Base-by-base conservation (phyloP, 2,113 vertebrate species). In the Psammodynastes pulverulentus region DNA sequence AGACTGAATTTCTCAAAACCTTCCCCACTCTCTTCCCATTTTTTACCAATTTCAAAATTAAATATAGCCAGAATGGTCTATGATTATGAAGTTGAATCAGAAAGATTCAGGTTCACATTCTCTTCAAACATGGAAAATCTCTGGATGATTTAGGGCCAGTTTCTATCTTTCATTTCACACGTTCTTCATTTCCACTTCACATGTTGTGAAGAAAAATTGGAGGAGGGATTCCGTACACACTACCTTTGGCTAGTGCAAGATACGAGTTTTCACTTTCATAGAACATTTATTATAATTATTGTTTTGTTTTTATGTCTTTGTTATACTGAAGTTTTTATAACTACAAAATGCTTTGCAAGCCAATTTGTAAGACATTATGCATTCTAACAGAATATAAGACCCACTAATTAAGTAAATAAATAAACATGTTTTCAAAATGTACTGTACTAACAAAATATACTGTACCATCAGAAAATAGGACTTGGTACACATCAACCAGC, bases 1-100 rank as follows among this genome's bases (percentile, higher is more conserved):
- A 90, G 94, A 91, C 58, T 95, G 93, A 49, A 0, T 94, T 90
- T 92, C 94, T 79, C 89, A 17, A 85, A 91, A 24, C 23, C 52
- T 79, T 23, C 52, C 84, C 43, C 21, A 0, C 24, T 90, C 45
- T 39, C 90, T 86, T 23, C 72, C 92, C 91, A n/a, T 92, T 94
- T 86, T 88, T 8, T 0, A 12, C 53, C 84, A 95, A 93, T 62
- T 88, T 92, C 54, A 84, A 87, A 93, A 45, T 86, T 85, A 49
- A 39, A 39, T 39, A 79, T 15, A 19, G 67, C n/a, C 67, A 19
- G 67, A 79, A 79, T 79, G 67, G 67, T 39, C 19, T 39, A 34
- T 39, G 15, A 39, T 79, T 79, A 39, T 19, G 34, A 79, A 39
- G 17, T 8, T 39, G 34, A 34, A 43, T 79, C 72, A 21, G 34